Base-by-base conservation (phyloP, 2,113 vertebrate species). In the Dunckerocampus dactyliophorus region DNA sequence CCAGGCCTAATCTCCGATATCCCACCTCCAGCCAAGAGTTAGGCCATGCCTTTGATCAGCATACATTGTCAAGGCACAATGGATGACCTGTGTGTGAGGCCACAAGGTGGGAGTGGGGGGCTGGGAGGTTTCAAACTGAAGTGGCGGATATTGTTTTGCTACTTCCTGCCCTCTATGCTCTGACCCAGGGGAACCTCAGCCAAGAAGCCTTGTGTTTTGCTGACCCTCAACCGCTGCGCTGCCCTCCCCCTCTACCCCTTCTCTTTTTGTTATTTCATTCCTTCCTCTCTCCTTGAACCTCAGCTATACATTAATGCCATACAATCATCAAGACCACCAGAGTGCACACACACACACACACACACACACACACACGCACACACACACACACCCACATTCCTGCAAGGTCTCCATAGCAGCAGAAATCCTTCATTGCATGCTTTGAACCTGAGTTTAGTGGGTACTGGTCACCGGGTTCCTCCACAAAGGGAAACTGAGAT, bases 111-210 rank as follows among this genome's bases (percentile, higher is more conserved):
- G 53, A 62, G 60, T 63, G 53, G 43, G 72, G 5, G 72, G 76
- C 53, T 50, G 53, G 65, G 65, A 69, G 77, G 76, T 69, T 73
- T 72, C 54, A 77, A 77, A 69, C 72, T 83, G 71, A 76, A 85
- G 83, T 75, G 83, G 59, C 59, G 79, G 83, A 88, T 85, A 85
- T 85, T 85, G 81, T 82, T 75, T 69, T 49, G 19, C 65, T 80
- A 82, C 82, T 88, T 87, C 85, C 85, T 87, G 82, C 74, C 85
- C 79, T 78, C 63, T 71, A 80, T 85, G 83, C 80, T 74, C 58
- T 88, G 87, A 86, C 82, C 85, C 47, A 21, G 66, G 58, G 76
- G 31, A 83, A 72, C 56, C 62, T 42, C 10, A 34, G 54, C 78
- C 81, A 83, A 80, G 75, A 69, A 76, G 69, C 60, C 74, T 72